Evolutionary conservation across 2,888 invertebrate genomes (phyloP), one percentile per base, ranked within the genome.

Genomic region (Drosophila hawaiiensis): DNA sequence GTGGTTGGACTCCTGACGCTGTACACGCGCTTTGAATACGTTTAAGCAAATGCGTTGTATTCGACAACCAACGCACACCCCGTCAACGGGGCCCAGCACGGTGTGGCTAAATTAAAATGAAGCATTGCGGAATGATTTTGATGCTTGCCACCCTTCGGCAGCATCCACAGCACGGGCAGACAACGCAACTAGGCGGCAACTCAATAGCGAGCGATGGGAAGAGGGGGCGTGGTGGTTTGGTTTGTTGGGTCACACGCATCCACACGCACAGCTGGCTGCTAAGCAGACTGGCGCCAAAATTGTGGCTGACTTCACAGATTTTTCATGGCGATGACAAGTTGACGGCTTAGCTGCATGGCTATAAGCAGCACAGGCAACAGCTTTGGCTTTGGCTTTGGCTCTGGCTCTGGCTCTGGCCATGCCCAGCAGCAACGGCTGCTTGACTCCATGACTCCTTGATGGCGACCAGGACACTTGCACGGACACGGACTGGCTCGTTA

Each of bases 261-360:
- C 77, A 76, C 79, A 83, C 84, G 82, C 83, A 89, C 91, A 91
- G 91, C 91, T 92, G 91, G 91, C 81, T 82, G 80, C 75, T 76
- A 88, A 89, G 89, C 84, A 84, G 91, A 91, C 91, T 92, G 92
- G 91, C 92, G 92, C 92, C 92, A 92, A 91, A 91, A 91, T 82
- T 86, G 91, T 84, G 91, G 90, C 91, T 91, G 91, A 89, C 91
- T 91, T 84, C 89, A 91, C 91, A 87, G 88, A 91, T 91, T 91
- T 91, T 79, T 80, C 80, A 84, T 86, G 84, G 80, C 82, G 83
- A 80, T 84, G 83, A 84, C 79, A 83, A 80, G 84, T 85, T 82
- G 83, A 89, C 82, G 83, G 86, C 73, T 85, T 77, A 84, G 84
- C 74, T 70, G 53, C 53, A 67, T 54, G 64, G 74, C 72, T 59